Percentiles rank a stretch among this genome's conserved stretches.
Evolutionary conservation across 2,113 vertebrate genomes (phyloP).

Genomic region (Sapajus apella): DNA sequence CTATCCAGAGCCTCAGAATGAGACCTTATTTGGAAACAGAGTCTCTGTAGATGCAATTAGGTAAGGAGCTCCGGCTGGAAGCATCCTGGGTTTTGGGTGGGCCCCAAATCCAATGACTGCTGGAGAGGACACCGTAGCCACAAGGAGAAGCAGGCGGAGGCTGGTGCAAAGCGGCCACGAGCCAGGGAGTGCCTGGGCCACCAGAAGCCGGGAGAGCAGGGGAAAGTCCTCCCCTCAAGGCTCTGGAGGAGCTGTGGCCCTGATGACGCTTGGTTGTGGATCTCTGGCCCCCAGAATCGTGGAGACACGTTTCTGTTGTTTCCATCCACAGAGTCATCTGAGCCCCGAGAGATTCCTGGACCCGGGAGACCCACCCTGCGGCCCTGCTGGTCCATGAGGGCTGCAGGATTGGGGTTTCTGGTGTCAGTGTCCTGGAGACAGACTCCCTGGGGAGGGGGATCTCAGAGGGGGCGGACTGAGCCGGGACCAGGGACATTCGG

Average conservation of each 20-base stretch:
- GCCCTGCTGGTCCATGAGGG: background rate
- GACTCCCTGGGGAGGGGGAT: background rate
- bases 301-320: background rate
- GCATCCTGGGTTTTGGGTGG: background rate
- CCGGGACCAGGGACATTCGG: background rate
- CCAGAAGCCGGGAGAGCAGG: no score
- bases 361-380: rapidly evolving
- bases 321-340: background rate
- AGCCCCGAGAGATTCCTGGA: background rate
- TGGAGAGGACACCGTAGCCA: background rate
- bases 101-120: background rate
- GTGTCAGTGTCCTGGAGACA: background rate
- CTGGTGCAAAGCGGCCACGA: rapidly evolving
- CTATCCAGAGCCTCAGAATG: background rate
- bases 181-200: rapidly evolving
- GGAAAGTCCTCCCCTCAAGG: no score
- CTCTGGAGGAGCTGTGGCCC: background rate
- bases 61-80: background rate
- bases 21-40: background rate
- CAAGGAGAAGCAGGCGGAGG: background rate
- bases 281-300: background rate
- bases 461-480: background rate
- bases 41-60: background rate
- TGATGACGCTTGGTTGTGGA: rapidly evolving
- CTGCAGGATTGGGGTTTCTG: background rate